Evolutionary conservation across 2,113 vertebrate genomes (phyloP).

Genomic region (Indicator indicator): DNA sequence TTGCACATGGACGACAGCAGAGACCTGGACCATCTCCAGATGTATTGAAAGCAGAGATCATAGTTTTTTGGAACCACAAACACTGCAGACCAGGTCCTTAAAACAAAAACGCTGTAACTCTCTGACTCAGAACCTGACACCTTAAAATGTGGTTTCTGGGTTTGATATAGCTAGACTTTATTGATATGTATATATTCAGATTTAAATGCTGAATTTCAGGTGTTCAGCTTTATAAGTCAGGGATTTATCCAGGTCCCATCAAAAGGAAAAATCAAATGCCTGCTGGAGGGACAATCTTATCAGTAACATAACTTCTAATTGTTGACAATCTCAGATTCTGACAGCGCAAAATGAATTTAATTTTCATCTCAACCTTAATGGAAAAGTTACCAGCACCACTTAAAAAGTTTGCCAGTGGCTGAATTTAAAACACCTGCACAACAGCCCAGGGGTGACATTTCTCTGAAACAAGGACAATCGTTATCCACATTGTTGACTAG

Average conservation of each 20-base stretch:
- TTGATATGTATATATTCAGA: neutral
- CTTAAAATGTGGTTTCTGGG: neutral
- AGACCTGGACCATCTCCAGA: conserved; percentile 24
- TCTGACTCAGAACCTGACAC: neutral
- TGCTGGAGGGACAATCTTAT: neutral
- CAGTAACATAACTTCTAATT: neutral
- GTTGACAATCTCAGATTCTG: neutral
- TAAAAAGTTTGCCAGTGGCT: neutral
- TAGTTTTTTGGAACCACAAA: neutral
- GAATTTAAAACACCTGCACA: neutral
- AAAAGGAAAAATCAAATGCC: neutral
- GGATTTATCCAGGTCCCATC: neutral
- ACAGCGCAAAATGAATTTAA: neutral
- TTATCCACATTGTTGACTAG: neutral
- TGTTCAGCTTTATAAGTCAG: neutral
- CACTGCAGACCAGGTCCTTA: neutral
- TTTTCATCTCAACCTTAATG: neutral
- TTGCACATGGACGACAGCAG: neutral
- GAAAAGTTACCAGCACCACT: neutral
- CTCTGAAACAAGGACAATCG: neutral
- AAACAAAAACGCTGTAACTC: neutral
- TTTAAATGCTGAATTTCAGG: neutral
- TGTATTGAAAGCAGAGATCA: neutral
- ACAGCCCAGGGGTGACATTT: neutral
- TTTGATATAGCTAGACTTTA: accelerated